Conservation (phyloP, 2,888 invertebrate genomes). For the Pachydiplax longipennis region DNA sequence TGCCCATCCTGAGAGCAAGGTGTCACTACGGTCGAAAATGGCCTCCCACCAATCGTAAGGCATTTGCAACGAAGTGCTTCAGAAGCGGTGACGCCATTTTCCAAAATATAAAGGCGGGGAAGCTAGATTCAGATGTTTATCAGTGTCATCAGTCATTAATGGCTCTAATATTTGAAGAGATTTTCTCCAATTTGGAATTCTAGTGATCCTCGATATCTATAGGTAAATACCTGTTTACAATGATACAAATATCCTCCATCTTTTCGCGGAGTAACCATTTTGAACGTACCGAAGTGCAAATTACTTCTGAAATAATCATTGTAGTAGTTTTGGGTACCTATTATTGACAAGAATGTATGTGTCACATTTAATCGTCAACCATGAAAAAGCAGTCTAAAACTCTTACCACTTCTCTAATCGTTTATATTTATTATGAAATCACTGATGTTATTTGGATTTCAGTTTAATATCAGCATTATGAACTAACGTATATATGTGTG, state of each 20-base stretch:
- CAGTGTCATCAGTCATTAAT: neutral
- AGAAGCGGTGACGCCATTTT: conserved; percentile 50
- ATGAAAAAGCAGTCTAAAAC: neutral
- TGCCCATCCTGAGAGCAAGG: neutral
- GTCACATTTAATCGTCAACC: neutral
- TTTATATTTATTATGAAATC: neutral
- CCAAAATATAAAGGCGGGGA: conserved; percentile 52
- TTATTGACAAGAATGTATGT: neutral
- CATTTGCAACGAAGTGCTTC: conserved; percentile 44
- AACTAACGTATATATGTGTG: neutral
- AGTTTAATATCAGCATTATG: neutral
- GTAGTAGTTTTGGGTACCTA: neutral
- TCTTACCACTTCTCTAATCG: neutral
- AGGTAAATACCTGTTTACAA: conserved; percentile 28
- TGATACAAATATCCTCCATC: conserved; percentile 17
- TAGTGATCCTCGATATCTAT: neutral
- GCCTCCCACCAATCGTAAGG: conserved; percentile 34
- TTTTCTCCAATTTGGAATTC: neutral
- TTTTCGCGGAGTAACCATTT: conserved; percentile 34
- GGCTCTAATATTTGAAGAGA: conserved; percentile 4
- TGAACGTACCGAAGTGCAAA: neutral
- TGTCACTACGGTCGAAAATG: conserved; percentile 44
- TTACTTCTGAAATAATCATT: neutral
- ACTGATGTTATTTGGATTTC: neutral
- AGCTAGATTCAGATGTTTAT: conserved; percentile 43